Evolutionary conservation across 64 coral and sea anemone genomes (phyloP).

Genomic region (Acropora yongei): DNA sequence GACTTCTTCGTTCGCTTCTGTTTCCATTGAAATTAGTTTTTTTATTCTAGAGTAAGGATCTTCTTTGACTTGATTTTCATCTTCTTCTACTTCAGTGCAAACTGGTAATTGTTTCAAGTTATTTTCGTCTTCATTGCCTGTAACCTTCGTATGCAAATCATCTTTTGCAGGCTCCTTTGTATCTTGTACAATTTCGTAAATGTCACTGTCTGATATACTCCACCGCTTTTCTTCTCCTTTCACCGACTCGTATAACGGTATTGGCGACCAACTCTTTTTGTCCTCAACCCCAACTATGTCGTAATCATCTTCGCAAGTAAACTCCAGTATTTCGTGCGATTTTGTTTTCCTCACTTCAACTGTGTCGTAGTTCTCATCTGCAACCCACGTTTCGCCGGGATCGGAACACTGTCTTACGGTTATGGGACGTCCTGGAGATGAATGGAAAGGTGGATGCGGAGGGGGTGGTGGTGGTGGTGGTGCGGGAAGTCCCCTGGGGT

Average conservation of each 20-base stretch:
- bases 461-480: not conserved
- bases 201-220: not conserved
- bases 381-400: not conserved
- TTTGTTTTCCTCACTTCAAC: constrained; percentile 1
- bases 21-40: not conserved
- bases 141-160: constrained; percentile 4
- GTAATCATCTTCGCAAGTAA: not conserved
- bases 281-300: not conserved
- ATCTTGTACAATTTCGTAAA: constrained; percentile 18
- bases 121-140: not conserved
- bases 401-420: constrained; percentile 10
- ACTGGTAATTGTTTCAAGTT: too few relatives aligned
- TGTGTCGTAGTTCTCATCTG: not conserved
- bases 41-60: constrained; percentile 27
- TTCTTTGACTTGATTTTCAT: not conserved
- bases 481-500: not conserved
- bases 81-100: not conserved
- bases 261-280: not conserved
- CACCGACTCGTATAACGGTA: not conserved
- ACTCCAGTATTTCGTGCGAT: not conserved
- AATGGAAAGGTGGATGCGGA: not conserved
- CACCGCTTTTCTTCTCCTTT: not conserved
- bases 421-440: not conserved
- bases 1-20: constrained; percentile 17
- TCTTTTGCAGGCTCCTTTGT: not conserved